Percentiles rank a stretch among this genome's conserved stretches.
These are phyloP conservation scores for Latheticus oryzae DNA, from an alignment of 2,888 invertebrate species.

Conservation along the genomic window DNA sequence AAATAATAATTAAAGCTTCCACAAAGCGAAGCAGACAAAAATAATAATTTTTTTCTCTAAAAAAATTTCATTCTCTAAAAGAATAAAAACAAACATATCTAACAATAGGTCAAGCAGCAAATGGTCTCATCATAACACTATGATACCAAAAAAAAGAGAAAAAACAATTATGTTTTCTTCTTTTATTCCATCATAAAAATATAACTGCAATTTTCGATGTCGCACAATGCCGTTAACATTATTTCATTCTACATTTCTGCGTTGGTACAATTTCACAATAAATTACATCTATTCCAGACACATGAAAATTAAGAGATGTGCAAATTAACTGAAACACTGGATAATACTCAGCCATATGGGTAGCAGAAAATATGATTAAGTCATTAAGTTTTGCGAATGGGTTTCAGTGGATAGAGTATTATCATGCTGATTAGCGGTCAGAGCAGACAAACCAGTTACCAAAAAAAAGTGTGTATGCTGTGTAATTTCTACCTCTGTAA, in stretches of 20 bases:
- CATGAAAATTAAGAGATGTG: slow-evolving; percentile 24
- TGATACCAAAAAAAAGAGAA: slow-evolving; percentile 11
- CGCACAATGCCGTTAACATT: slow-evolving; percentile 14
- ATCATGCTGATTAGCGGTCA: slow-evolving; percentile 28
- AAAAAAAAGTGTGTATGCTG: slow-evolving; percentile 14
- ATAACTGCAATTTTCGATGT: slow-evolving; percentile 8
- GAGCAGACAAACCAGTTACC: slow-evolving; percentile 6
- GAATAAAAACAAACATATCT: too few relatives aligned
- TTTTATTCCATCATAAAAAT: slow-evolving; percentile 22
- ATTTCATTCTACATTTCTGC: too few relatives aligned
- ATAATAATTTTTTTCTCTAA: too few relatives aligned
- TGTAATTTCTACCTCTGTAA: slow-evolving; percentile 14
- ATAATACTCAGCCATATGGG: slow-evolving; percentile 18
- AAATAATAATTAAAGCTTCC: too few relatives aligned
- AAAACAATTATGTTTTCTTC: slow-evolving; percentile 20
- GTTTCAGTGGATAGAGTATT: slow-evolving; percentile 12
- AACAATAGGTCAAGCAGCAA: slow-evolving; percentile 20
- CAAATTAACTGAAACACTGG: slow-evolving; percentile 25
- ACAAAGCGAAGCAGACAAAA: too few relatives aligned
- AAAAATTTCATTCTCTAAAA: too few relatives aligned
- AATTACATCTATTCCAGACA: slow-evolving; percentile 21
- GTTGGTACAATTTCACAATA: slow-evolving; percentile 17
- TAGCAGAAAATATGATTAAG: slow-evolving; percentile 30
- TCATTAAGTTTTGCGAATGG: slow-evolving; percentile 26
- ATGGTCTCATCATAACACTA: slow-evolving; percentile 27